Percentiles rank a stretch among this genome's conserved stretches.
phyloP scores from a whole-genome alignment of 1,140 invertebrate species.

The Protaetia brevitarsis region DNA sequence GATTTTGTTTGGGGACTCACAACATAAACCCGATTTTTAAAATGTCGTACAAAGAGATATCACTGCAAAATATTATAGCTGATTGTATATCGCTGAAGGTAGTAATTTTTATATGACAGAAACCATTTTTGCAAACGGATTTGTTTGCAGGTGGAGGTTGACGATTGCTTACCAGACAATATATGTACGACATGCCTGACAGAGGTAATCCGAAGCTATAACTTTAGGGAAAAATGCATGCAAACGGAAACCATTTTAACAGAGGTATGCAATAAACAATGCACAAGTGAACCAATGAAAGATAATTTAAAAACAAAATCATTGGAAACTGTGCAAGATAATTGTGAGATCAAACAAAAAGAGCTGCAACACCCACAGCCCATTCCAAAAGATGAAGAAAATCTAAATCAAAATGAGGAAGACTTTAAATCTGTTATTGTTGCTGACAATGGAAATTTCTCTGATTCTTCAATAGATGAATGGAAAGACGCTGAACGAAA shows the following conservation, averaged over 20 bases:
- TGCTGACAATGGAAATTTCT: background rate
- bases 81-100: slow-evolving; percentile 21
- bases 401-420: background rate
- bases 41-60: slow-evolving; percentile 18
- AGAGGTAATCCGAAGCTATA: slow-evolving; percentile 27
- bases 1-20: slow-evolving; percentile 30
- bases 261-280: background rate
- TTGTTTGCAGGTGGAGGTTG: slow-evolving; percentile 26
- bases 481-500: background rate
- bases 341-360: background rate
- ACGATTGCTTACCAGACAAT: slow-evolving; percentile 31
- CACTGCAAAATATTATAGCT: slow-evolving; percentile 20
- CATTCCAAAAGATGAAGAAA: background rate
- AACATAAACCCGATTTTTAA: slow-evolving; percentile 26
- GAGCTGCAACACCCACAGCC: background rate
- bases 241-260: background rate
- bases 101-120: background rate
- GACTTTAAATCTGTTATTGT: slow-evolving; percentile 11
- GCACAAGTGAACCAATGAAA: too few relatives aligned
- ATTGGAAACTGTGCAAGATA: background rate
- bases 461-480: background rate
- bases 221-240: slow-evolving; percentile 18
- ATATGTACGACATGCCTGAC: slow-evolving; percentile 32
- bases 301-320: background rate
- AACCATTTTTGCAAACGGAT: background rate